These are phyloP conservation scores for Cromileptes altivelis DNA, from an alignment of 2,113 vertebrate genomes.

Conservation along the genomic window DNA sequence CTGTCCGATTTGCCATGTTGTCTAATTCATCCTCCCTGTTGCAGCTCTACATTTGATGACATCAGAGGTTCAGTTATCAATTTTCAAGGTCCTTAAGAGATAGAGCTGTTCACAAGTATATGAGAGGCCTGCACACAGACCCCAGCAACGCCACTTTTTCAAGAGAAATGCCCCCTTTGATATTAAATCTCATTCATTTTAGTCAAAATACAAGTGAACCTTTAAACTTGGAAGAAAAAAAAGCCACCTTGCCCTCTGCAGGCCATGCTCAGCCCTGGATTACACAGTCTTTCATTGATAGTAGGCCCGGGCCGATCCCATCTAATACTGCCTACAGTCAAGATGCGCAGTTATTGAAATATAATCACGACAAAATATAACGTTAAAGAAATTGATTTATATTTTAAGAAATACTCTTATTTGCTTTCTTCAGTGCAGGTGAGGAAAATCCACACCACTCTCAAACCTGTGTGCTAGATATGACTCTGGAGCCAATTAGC, in stretches of 20 bases:
- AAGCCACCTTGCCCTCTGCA: background rate
- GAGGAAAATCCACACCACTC: background rate
- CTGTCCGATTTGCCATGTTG: background rate
- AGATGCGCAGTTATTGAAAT: background rate
- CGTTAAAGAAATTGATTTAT: background rate
- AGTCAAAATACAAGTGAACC: background rate
- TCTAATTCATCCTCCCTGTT: slow-evolving; percentile 8
- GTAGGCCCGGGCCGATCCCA: background rate
- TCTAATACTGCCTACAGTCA: background rate
- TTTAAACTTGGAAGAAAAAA: background rate
- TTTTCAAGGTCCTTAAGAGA: slow-evolving; percentile 7
- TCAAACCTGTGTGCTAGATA: background rate
- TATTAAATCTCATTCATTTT: background rate
- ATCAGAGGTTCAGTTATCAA: slow-evolving; percentile 4
- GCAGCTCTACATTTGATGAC: slow-evolving; percentile 12
- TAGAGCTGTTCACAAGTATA: background rate
- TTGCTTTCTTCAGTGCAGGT: background rate
- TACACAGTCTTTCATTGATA: background rate
- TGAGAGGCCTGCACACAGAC: background rate
- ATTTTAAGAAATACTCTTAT: background rate
- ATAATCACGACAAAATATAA: background rate
- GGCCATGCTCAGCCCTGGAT: background rate
- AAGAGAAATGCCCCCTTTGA: background rate
- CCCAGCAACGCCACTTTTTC: background rate
- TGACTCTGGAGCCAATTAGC: too few relatives aligned